Base-by-base conservation (phyloP, 2,113 vertebrate species). In the Lamprotornis superbus region DNA sequence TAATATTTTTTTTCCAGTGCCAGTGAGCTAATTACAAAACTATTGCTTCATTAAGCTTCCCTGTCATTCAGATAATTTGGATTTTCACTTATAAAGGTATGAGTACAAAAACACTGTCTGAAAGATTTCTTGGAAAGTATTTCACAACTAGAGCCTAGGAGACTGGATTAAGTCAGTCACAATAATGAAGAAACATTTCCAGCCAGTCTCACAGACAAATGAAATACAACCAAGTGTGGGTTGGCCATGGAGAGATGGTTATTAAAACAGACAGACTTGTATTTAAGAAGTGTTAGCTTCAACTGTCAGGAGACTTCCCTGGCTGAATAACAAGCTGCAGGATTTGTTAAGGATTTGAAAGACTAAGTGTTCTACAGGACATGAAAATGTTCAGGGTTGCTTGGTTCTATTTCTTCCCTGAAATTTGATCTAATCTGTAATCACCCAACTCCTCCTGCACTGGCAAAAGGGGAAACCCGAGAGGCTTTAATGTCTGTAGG, bases 241-340 rank as follows among this genome's bases (percentile, higher is more conserved):
- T 1, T 97, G 91, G 87, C 84, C 59, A 47, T 1, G 33, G 78
- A 59, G 78, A 91, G 75, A 3, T 77, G 59, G 67, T 95, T 94
- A 95, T 85, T 95, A 85, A 90, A 87, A 71, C 7, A 94, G 90
- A 53, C 93, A 95, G 91, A 78, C 31, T 83, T 14, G 64, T 84
- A 82, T 70, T 95, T 84, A 83, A 93, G 21, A 83, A 92, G 94
- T 33, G 85, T 81, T 84, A 83, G 79, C 56, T 90, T 67, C 87
- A 86, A 68, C 84, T 93, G 91, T 50, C 84, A 86, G 42, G 87
- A 94, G 89, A 46, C 64, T 69, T 83, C 73, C n/a, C 65, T 68
- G 80, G 87, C 53, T 93, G 79, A 93, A 39, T 21, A 74, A 69
- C 68, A 52, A 61, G 15, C 60, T 81, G 81, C 61, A 83, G 75